A percentile compares a stretch with the other conserved stretches of the same genome.
phyloP scores from a whole-genome alignment of 2,797 vertebrate genomes.

The Tenualosa ilisha region DNA sequence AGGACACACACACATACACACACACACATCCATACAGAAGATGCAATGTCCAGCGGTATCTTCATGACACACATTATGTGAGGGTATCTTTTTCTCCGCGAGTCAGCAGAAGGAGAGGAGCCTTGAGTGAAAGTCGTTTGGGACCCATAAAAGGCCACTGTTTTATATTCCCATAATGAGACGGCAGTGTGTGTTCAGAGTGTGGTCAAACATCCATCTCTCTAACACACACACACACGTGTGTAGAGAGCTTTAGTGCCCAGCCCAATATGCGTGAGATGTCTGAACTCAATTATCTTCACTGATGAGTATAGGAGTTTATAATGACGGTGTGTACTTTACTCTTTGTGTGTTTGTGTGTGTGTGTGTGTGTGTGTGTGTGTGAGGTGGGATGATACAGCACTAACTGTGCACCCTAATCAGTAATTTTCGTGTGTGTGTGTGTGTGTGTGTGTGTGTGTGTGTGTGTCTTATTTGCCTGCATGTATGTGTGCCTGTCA shows the following conservation, averaged over 20 bases:
- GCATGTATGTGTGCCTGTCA: not conserved
- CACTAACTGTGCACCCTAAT: not conserved
- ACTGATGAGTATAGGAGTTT: not conserved
- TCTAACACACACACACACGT: not conserved
- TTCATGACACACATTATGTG: not conserved
- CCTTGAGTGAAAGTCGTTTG: not conserved
- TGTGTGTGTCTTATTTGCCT: not conserved
- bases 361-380: not conserved
- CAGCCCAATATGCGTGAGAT: not conserved
- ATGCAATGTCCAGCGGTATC: not conserved
- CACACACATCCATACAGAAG: conserved; percentile 40
- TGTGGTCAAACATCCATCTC: not conserved
- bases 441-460: not conserved
- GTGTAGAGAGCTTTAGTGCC: not conserved
- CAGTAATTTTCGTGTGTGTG: not conserved
- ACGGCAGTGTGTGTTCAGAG: conserved; percentile 13
- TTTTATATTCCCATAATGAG: conserved; percentile 13
- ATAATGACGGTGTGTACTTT: not conserved
- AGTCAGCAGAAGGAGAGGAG: not conserved
- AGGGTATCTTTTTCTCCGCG: not conserved
- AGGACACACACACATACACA: not conserved
- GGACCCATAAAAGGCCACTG: not conserved
- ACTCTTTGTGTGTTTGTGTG: not conserved
- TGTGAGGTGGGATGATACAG: not conserved
- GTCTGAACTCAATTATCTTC: not conserved